Evolutionary conservation across 2,113 vertebrate genomes (phyloP), one percentile per base, ranked within the genome.

Genomic region (Bambusicola thoracicus): DNA sequence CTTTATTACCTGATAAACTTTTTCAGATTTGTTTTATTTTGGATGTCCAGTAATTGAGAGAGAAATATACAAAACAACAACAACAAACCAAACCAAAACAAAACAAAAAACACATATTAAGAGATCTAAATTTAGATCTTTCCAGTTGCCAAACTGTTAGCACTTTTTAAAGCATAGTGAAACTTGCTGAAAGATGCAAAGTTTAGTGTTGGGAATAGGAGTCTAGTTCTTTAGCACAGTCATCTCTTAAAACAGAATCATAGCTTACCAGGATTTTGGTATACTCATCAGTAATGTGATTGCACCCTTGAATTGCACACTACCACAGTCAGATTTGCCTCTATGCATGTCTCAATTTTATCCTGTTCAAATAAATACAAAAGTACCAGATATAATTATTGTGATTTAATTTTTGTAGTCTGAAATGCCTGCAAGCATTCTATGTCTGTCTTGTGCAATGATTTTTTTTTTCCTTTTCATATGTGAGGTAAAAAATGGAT

Each of bases 381-480:
- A 92, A 63, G 68, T 59, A 55, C 63, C 73, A 20, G 34, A 32
- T 27, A 87, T 49, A 49, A 16, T 11, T 63, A 48, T 36, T 51
- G 17, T 78, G 38, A 80, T 83, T 80, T 91, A 49, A 70, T 67
- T 80, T 74, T 51, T 77, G 32, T 70, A 76, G 30, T 41, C 20
- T 79, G 12, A 15, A 85, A 20, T 66, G 73, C 38, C 51, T 53
- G 30, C 51, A 94, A 93, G 25, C 34, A 66, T 78, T 88, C 44
- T 80, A 20, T 53, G 34, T 58, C 22, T 63, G 40, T 65, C 74
- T 81, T 65, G 53, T 46, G 63, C 65, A 66, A 67, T 2, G 13
- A 51, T 34, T 30, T 92, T 81, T 93, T 93, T 62, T 80, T n/a
- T n/a, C n/a, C 66, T 89, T 79, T 93, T 93, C 69, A 79, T 66